phyloP scores from a whole-genome alignment of 2,888 invertebrate genomes.

The Cerceris ruficornis region DNA sequence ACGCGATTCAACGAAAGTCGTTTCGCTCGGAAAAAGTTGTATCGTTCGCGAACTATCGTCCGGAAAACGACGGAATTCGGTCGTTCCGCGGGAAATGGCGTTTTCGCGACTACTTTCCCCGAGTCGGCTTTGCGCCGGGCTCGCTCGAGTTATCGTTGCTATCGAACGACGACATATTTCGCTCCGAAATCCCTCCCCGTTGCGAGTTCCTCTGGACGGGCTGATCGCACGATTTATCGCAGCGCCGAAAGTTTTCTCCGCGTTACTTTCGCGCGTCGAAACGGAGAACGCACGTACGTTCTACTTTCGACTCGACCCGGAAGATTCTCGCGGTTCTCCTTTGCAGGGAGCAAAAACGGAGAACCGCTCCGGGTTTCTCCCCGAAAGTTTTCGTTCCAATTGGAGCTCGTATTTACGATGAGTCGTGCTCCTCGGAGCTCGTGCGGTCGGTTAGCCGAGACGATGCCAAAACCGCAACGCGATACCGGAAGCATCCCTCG shows the following conservation, averaged over 20 bases:
- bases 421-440: background rate
- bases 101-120: too few relatives aligned
- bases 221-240: too few relatives aligned
- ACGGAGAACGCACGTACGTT: background rate
- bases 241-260: background rate
- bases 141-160: too few relatives aligned
- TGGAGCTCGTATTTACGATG: conserved; percentile 14
- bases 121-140: too few relatives aligned
- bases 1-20: too few relatives aligned
- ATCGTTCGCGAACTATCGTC: too few relatives aligned
- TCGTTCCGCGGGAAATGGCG: too few relatives aligned
- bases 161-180: too few relatives aligned
- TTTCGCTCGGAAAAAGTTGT: too few relatives aligned
- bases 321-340: background rate
- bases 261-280: background rate
- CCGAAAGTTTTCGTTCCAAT: conserved; percentile 5
- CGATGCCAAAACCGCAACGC: conserved; percentile 22
- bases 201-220: too few relatives aligned
- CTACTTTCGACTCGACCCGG: background rate
- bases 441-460: conserved; percentile 3
- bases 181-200: too few relatives aligned
- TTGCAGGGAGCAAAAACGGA: background rate
- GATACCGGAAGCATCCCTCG: conserved; percentile 26
- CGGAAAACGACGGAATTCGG: too few relatives aligned
- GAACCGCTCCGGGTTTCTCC: background rate